Conservation (phyloP, 2,888 invertebrate genomes). For the Pseudococcus longispinus region DNA sequence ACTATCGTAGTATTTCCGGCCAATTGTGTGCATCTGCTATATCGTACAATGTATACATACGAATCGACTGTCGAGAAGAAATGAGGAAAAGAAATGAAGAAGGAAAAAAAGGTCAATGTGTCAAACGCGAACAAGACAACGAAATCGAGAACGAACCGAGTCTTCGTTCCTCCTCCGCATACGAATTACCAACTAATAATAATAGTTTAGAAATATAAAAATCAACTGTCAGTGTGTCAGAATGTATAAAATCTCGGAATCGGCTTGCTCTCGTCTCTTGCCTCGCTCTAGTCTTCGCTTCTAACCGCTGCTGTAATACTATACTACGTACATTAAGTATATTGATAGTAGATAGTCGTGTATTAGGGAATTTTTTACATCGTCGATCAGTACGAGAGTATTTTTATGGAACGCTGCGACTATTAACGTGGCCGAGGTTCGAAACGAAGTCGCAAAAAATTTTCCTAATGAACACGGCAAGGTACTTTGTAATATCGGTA, state of each 20-base stretch:
- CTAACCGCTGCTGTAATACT: too few species aligned
- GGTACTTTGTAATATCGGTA: background rate
- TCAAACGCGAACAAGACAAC: conserved; percentile 42
- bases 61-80: background rate
- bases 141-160: conserved; percentile 48
- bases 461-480: background rate
- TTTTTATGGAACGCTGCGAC: background rate
- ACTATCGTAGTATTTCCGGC: background rate
- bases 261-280: background rate
- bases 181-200: conserved; percentile 26
- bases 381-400: background rate
- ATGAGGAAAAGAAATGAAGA: background rate
- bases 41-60: conserved; percentile 9
- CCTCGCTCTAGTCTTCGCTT: too few species aligned
- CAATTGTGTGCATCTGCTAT: background rate
- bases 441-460: background rate
- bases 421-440: conserved; percentile 1
- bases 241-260: conserved; percentile 12
- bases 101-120: conserved; percentile 47
- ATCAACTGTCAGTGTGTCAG: conserved; percentile 43
- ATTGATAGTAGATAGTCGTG: background rate
- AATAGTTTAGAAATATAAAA: conserved; percentile 32
- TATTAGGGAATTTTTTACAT: background rate
- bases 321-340: too few species aligned
- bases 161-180: conserved; percentile 35